phyloP scores from a whole-genome alignment of 2,888 invertebrate genomes.

The Electrophaes corylata region DNA sequence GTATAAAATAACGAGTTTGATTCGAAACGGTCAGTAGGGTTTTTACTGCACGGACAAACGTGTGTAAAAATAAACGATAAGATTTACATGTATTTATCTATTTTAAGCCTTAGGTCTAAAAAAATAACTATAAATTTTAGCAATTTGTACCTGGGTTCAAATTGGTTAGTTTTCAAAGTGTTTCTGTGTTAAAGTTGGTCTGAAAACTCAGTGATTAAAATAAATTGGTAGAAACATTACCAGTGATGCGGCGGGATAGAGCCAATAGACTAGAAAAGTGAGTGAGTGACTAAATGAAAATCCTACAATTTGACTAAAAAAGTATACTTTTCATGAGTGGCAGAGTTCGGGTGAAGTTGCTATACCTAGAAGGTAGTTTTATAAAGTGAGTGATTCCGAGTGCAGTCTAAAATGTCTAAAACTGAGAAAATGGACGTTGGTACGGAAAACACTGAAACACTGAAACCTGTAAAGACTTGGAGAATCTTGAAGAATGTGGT shows the following conservation, averaged over 20 bases:
- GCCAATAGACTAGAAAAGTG: neutral
- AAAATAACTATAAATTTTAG: neutral
- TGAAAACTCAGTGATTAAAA: conserved; percentile 9
- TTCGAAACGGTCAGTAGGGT: conserved; percentile 2
- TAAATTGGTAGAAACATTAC: neutral
- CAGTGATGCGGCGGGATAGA: neutral
- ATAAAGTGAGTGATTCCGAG: conserved; percentile 24
- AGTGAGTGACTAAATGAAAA: neutral
- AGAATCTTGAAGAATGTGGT: conserved; percentile 77
- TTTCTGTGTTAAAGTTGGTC: neutral
- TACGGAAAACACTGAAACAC: conserved; percentile 14
- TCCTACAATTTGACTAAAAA: neutral
- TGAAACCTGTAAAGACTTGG: conserved; percentile 63
- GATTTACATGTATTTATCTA: too few relatives aligned
- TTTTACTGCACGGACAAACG: neutral
- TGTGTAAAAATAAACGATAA: too few relatives aligned
- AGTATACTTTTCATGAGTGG: neutral
- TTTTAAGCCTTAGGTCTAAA: too few relatives aligned
- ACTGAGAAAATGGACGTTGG: conserved; percentile 29
- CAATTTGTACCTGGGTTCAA: conserved; percentile 3
- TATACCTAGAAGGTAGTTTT: neutral
- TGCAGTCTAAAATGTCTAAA: conserved; percentile 36
- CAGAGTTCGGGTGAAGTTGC: neutral
- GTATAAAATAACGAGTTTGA: conserved; percentile 7
- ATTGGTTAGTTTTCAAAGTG: conserved; percentile 7